Evolutionary conservation across 2,797 vertebrate species (phyloP), one percentile per base, ranked within the genome.

Genomic region (Coregonus suidteri): DNA sequence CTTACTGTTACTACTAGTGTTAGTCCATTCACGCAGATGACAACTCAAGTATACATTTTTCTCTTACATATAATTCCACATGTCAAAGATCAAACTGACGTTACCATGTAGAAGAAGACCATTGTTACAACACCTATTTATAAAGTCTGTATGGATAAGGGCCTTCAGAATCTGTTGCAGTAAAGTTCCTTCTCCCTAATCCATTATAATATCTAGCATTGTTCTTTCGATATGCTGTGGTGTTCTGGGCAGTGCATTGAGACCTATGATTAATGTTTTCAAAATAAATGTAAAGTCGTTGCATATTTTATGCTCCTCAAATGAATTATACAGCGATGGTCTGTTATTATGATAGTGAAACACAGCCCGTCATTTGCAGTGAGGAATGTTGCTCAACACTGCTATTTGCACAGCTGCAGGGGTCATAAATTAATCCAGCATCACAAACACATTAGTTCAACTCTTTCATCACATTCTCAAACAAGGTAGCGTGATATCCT

Each of bases 371-470:
- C 88, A 79, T 88, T 84, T 77, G 84, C 76, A 35, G 80, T 86
- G 86, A 90, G 86, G 77, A 88, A 91, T 91, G 88, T 88, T 90
- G 87, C 85, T 90, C 80, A 71, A 88, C 78, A 35, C 59, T 84
- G 84, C 65, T 89, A 86, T 92, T 92, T 91, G 83, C 88, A 87
- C 90, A 91, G 91, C 91, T 91, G 91, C 85, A 84, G 89, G 87
- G 81, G 79, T 82, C 84, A 87, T 93, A 85, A 88, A 91, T 92
- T 91, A 91, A 82, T 81, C 37, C 74, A 41, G 79, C 76, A 80
- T 88, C 88, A 81, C 79, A 52, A n/a, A 13, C 18, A 76, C 76
- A 85, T 88, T 86, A 88, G 78, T 77, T 83, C 71, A 85, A 85
- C 79, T 87, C 83, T 87, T 87, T 87, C 82, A 90, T 90, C 85